Evolutionary conservation across 2,797 vertebrate genomes (phyloP).

Genomic region (Darevskia nairensis): DNA sequence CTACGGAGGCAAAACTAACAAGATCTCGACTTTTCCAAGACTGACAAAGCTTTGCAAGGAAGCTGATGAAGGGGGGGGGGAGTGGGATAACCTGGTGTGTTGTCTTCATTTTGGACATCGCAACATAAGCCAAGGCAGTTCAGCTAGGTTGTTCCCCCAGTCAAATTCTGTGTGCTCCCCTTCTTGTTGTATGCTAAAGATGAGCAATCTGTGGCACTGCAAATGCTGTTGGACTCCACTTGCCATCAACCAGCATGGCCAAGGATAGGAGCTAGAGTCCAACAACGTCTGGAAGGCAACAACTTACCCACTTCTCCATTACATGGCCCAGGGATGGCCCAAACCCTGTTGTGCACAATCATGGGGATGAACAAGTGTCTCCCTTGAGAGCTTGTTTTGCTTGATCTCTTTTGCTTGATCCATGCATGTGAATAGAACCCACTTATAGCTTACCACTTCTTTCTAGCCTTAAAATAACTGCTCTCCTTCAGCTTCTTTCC

Average conservation of each 20-base stretch:
- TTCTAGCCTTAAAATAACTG: too few species aligned
- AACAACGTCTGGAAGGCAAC: background rate
- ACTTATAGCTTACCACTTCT: too few species aligned
- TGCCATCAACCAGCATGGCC: background rate
- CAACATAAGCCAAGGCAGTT: background rate
- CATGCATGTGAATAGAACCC: background rate
- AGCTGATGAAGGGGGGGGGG: background rate
- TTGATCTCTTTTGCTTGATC: background rate
- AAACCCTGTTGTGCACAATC: background rate
- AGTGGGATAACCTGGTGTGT: background rate
- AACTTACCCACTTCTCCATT: background rate
- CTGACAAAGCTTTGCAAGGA: background rate
- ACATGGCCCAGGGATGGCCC: too few species aligned
- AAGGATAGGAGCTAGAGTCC: background rate
- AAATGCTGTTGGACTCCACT: background rate
- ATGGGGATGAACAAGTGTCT: background rate
- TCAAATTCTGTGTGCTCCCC: background rate
- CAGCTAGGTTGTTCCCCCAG: too few species aligned
- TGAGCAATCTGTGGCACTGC: background rate
- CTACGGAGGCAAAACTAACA: background rate
- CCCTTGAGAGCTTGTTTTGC: background rate
- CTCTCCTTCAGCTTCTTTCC: too few species aligned
- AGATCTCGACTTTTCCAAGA: background rate
- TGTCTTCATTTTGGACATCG: background rate
- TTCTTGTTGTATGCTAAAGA: background rate